Base-by-base conservation (phyloP, 1,140 invertebrate species). In the Caenorhabditis brenneri region DNA sequence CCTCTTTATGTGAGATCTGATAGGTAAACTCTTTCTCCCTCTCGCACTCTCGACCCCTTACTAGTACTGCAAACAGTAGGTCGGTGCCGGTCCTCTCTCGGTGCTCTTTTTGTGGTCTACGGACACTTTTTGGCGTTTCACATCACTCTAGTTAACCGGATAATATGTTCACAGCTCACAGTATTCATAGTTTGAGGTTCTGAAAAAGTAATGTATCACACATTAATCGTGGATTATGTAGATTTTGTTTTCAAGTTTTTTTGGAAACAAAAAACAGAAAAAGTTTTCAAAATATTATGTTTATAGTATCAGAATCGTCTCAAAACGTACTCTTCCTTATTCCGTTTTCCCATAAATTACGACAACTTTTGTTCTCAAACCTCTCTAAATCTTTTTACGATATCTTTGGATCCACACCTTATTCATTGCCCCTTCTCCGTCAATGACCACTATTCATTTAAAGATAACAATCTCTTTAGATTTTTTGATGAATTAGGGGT, bases 61-160 rank as follows among this genome's bases (percentile, higher is more conserved):
- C 16, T 74, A 22, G 31, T 36, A 19, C 15, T 36, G 36, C 65
- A 74, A 74, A 74, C 65, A 74, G 65, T 42, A 12, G 15, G 65
- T n/a, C 36, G 65, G 22, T 36, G 31, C 29, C 58, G 31, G 29
- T 36, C 9, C n/a, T 46, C 36, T 39, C 36, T 27, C 36, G 36
- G n/a, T 74, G 65, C 65, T 74, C 65, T 74, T 74, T 74, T 74
- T 74, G 65, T 27, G 19, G 65, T 74, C 65, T 74, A n/a, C 36
- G 19, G 58, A n/a, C 9, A 16, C 31, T 65, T 65, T n/a, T 65
- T 65, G 58, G 36, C 58, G 36, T 65, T 65, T 65, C 15, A 58
- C 53, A 24, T 58, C 53, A 58, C 53, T 58, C 29, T 58, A 42
- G 12, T 42, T 42, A 42, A 42, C 12, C 39, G 5, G 12, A 6